phyloP scores from a whole-genome alignment of 2,888 invertebrate species.

The Dynastes maya region DNA sequence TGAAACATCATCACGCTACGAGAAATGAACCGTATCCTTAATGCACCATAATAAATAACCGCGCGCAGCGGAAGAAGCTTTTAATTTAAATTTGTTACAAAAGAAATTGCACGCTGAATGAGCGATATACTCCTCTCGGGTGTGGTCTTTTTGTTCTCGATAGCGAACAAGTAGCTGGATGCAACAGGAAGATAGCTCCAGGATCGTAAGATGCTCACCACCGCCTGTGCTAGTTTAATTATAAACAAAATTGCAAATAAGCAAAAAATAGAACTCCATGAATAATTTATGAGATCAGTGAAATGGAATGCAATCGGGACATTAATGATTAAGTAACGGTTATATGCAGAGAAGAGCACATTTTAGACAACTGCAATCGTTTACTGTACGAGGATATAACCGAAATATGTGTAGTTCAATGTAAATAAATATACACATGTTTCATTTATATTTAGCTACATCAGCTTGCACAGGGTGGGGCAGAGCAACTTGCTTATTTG shows the following conservation, averaged over 20 bases:
- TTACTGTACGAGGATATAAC: too few relatives aligned
- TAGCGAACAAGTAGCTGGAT: background rate
- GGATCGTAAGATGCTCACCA: slow-evolving; percentile 4
- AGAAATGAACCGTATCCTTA: background rate
- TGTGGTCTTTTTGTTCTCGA: background rate
- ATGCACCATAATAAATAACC: slow-evolving; percentile 19
- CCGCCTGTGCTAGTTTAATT: slow-evolving; percentile 22
- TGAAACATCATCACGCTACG: background rate
- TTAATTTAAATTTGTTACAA: slow-evolving; percentile 31
- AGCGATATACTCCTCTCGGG: slow-evolving; percentile 2
- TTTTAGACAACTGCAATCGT: too few relatives aligned
- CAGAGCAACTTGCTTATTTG: too few relatives aligned
- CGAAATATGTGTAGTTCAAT: too few relatives aligned
- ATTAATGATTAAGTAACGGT: background rate
- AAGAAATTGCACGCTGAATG: slow-evolving; percentile 14
- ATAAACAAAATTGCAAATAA: slow-evolving; percentile 11
- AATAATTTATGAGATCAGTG: slow-evolving; percentile 14
- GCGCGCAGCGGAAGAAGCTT: slow-evolving; percentile 18
- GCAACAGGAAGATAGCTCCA: slow-evolving; percentile 1
- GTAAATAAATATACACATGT: too few relatives aligned
- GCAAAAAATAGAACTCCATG: background rate
- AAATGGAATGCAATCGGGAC: background rate
- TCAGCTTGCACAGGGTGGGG: too few relatives aligned
- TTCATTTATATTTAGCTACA: too few relatives aligned
- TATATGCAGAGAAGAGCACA: too few relatives aligned